These are phyloP conservation scores for Aulostomus chinensis DNA, from an alignment of 2,797 vertebrate genomes.

Conservation along the genomic window DNA sequence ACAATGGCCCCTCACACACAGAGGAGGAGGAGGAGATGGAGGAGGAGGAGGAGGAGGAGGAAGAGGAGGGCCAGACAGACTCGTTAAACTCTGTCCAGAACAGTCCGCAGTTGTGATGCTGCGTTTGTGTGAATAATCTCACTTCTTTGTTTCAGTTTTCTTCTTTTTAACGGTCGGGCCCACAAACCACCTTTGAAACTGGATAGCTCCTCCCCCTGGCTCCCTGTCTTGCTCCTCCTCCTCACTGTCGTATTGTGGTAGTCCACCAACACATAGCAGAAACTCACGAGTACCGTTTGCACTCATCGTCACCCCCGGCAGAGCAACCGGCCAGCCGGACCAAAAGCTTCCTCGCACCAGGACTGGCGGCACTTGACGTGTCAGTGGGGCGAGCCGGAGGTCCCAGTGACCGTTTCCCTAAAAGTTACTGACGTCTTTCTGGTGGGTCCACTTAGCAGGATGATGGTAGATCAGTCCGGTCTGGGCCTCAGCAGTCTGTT, in stretches of 20 bases:
- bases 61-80: constrained; percentile 87
- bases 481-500: constrained; percentile 17
- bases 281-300: neutral
- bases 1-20: constrained; percentile 69
- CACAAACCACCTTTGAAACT: constrained; percentile 56
- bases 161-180: constrained; percentile 78
- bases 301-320: neutral
- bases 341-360: constrained; percentile 27
- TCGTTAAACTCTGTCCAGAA: constrained; percentile 95
- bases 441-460: neutral
- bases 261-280: constrained; percentile 19
- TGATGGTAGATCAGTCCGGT: neutral
- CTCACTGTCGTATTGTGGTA: constrained; percentile 43
- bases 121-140: constrained; percentile 49
- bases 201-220: constrained; percentile 71
- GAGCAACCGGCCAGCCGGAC: constrained; percentile 29
- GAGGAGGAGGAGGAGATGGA: constrained; percentile 67
- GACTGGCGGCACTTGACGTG: constrained; percentile 14
- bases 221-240: neutral
- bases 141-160: constrained; percentile 50
- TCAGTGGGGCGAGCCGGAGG: constrained; percentile 2
- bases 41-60: constrained; percentile 14
- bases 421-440: constrained; percentile 6
- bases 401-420: neutral
- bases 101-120: constrained; percentile 87